Evolutionary conservation across 1,140 invertebrate genomes (phyloP).

Genomic region (Xylocopa sonorina): DNA sequence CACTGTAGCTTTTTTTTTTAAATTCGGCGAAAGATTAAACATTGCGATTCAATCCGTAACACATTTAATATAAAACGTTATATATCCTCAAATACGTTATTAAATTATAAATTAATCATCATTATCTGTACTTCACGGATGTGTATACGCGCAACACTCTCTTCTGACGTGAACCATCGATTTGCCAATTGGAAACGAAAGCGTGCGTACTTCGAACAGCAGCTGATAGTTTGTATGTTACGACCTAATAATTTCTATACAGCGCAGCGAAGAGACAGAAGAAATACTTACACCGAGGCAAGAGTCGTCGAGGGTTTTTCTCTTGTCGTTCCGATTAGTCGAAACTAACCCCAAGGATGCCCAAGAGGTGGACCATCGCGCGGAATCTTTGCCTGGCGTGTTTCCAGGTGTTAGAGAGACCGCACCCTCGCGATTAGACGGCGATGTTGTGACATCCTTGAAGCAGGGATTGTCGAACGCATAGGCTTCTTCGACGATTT

Average conservation of each 20-base stretch:
- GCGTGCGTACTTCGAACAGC: too few species aligned
- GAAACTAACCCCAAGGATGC: slow-evolving; percentile 80
- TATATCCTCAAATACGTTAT: too few species aligned
- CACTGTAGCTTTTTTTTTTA: not conserved
- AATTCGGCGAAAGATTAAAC: too few species aligned
- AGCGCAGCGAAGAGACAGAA: not conserved
- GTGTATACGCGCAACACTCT: too few species aligned
- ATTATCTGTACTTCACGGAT: too few species aligned
- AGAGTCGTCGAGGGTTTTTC: slow-evolving; percentile 85
- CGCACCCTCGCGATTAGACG: slow-evolving; percentile 76
- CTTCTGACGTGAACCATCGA: too few species aligned
- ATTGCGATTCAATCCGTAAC: too few species aligned
- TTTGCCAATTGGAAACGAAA: too few species aligned
- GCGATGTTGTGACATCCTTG: slow-evolving; percentile 80
- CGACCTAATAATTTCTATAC: not conserved
- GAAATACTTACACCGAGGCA: slow-evolving; percentile 84
- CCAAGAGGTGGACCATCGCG: slow-evolving; percentile 81
- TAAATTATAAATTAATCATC: too few species aligned
- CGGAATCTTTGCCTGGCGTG: slow-evolving; percentile 78
- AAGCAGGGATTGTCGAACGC: slow-evolving; percentile 92
- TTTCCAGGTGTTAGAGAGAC: slow-evolving; percentile 73
- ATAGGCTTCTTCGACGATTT: slow-evolving; percentile 87
- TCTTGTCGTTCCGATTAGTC: slow-evolving; percentile 81
- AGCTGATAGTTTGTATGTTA: too few species aligned
- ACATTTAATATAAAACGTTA: too few species aligned